A percentile compares a stretch with the other conserved stretches of the same genome.
Evolutionary conservation across 2,888 invertebrate genomes (phyloP).

Genomic region (Cosmopolites sordidus): DNA sequence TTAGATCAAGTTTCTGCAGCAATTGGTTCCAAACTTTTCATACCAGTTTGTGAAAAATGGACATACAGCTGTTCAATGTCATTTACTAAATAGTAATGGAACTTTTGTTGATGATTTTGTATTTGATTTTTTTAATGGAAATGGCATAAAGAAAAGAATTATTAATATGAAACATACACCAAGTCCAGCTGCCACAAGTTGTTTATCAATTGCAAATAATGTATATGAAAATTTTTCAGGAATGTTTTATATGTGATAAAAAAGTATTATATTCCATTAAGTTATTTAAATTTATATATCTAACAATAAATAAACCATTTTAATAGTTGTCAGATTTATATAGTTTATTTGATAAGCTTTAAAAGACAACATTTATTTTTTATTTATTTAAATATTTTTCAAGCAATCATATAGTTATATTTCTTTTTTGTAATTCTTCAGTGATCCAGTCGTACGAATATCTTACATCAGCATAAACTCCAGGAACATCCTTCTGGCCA

Average conservation of each 20-base stretch:
- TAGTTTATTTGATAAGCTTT: no score
- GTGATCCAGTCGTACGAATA: slow-evolving; percentile 70
- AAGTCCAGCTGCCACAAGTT: slow-evolving; percentile 92
- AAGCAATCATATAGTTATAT: slow-evolving; percentile 13
- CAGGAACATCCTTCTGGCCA: slow-evolving; percentile 66
- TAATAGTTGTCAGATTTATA: no score
- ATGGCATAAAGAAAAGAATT: slow-evolving; percentile 66
- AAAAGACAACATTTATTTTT: no score
- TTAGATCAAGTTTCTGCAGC: slow-evolving; percentile 49
- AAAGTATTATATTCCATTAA: no score
- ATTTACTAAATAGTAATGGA: slow-evolving; percentile 80
- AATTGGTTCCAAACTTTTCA: slow-evolving; percentile 27
- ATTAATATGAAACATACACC: slow-evolving; percentile 93
- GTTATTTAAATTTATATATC: no score
- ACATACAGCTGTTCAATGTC: slow-evolving; percentile 89
- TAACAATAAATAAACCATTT: no score
- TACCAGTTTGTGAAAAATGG: slow-evolving; percentile 50
- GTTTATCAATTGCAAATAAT: slow-evolving; percentile 88
- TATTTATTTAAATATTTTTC: no score
- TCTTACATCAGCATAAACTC: slow-evolving; percentile 72
- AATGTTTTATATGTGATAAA: no score
- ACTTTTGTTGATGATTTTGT: slow-evolving; percentile 92
- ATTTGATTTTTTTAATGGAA: slow-evolving; percentile 72
- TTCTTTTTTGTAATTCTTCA: slow-evolving; percentile 21
- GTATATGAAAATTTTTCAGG: slow-evolving; percentile 48